phyloP scores from a whole-genome alignment of 2,113 vertebrate genomes.

The Furnarius figulus region DNA sequence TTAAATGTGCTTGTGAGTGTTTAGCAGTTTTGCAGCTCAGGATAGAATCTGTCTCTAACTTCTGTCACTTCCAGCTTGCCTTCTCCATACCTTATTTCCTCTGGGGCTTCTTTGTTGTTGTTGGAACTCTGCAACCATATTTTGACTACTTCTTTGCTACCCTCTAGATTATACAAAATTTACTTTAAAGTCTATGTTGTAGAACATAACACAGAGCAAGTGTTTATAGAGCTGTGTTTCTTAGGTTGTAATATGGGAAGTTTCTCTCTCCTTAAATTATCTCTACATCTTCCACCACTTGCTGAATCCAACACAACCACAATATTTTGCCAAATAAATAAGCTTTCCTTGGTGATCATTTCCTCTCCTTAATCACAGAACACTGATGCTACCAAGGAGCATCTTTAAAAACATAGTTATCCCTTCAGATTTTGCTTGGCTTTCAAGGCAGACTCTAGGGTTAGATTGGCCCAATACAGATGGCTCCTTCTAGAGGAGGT shows the following conservation, averaged over 20 bases:
- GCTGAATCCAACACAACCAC: background rate
- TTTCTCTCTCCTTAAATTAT: background rate
- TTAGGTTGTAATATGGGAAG: background rate
- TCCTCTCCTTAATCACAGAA: background rate
- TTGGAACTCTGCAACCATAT: background rate
- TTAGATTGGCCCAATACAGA: background rate
- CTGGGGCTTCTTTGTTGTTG: background rate
- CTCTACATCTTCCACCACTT: background rate
- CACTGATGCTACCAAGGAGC: background rate
- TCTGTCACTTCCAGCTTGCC: background rate
- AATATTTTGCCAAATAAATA: background rate
- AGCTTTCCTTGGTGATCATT: background rate
- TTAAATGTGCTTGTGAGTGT: background rate
- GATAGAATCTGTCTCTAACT: background rate
- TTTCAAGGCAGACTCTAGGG: background rate
- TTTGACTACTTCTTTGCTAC: background rate
- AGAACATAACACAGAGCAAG: background rate
- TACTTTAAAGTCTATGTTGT: background rate
- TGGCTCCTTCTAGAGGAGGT: background rate
- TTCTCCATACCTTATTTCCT: background rate
- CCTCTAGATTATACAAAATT: background rate
- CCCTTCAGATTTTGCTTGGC: background rate
- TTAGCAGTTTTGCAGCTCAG: background rate
- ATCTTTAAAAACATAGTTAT: background rate
- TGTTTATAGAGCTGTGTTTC: background rate